phyloP scores from a whole-genome alignment of 2,113 vertebrate species.

The Pleuronectes platessa region DNA sequence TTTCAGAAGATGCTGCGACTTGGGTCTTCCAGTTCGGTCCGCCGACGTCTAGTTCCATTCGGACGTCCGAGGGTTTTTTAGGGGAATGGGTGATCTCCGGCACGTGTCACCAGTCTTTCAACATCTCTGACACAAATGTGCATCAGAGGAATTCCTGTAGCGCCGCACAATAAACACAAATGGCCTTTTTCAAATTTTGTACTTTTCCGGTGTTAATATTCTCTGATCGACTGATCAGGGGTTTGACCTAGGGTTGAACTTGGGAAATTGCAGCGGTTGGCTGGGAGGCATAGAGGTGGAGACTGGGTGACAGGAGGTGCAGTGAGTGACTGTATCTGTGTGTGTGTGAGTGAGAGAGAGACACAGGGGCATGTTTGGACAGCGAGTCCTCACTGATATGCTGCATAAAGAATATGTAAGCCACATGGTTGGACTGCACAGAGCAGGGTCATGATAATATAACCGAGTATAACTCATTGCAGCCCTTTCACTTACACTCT shows the following conservation, averaged over 20 bases:
- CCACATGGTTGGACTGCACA: slow-evolving; percentile 36
- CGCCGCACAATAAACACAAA: neutral
- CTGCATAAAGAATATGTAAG: slow-evolving; percentile 50
- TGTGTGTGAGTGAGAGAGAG: neutral
- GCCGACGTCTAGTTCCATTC: neutral
- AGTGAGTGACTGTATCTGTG: slow-evolving; percentile 28
- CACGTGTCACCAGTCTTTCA: slow-evolving; percentile 4
- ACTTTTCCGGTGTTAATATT: slow-evolving; percentile 14
- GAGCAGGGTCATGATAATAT: slow-evolving; percentile 47
- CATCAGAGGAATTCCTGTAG: neutral
- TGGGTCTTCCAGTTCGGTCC: neutral
- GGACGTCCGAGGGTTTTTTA: neutral
- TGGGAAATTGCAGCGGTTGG: slow-evolving; percentile 63
- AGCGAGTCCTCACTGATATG: slow-evolving; percentile 49
- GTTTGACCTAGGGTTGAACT: slow-evolving; percentile 72
- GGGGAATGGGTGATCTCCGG: neutral
- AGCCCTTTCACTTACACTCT: slow-evolving; percentile 3
- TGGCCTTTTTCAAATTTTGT: neutral
- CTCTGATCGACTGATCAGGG: slow-evolving; percentile 40
- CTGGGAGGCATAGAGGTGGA: slow-evolving; percentile 54
- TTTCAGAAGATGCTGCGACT: slow-evolving; percentile 4
- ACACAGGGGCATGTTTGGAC: slow-evolving; percentile 48
- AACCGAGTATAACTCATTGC: slow-evolving; percentile 2
- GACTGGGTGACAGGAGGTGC: slow-evolving; percentile 45
- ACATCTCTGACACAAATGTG: slow-evolving; percentile 15